Evolutionary conservation across 37 sponge, comb jelly and placozoan genomes (phyloP), one percentile per base, ranked within the genome.

Genomic region (Mnemiopsis leidyi): DNA sequence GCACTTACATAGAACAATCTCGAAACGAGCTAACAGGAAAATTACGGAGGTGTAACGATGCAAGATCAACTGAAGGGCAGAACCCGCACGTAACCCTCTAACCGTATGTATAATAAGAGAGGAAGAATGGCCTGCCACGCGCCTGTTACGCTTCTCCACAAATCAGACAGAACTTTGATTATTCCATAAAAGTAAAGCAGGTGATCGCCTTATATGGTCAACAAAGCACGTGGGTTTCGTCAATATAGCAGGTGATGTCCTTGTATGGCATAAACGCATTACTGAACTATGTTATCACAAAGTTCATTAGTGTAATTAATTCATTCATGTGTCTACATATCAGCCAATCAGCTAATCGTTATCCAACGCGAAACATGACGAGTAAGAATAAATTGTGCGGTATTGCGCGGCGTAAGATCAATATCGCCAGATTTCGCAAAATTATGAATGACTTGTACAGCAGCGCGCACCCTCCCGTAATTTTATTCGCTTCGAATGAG

Each of bases 281-380:
- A 79, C 82, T 20, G 82, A 79, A 79, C 82, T 79, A 79, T 79
- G 82, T 79, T 79, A 79, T 79, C 82, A 35, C 82, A 79, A 79
- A 34, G 82, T 79, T 79, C 82, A 79, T 79, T 79, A 79, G 82
- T 79, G 82, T 79, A 79, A 79, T 79, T 79, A 79, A 79, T 79
- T 79, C 82, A 33, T 79, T 79, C 82, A 79, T 79, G 82, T 79
- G 82, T 33, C 82, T 79, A 79, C 36, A 32, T 79, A 20, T 33
- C 23, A 35, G 82, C 82, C 82, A 79, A 79, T 79, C 36, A 33
- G 82, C 35, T 16, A 33, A 16, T 79, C 21, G 82, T 5, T 79
- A 79, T 79, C 82, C 82, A 79, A 79, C 36, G 82, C 82, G 82
- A 79, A 28, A 69, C 9, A 69, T 69, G 21, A 48, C 5, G 13